A percentile compares a stretch with the other conserved stretches of the same genome.
These are phyloP conservation scores for Indri indri DNA, from an alignment of 2,113 vertebrate species.

Conservation along the genomic window DNA sequence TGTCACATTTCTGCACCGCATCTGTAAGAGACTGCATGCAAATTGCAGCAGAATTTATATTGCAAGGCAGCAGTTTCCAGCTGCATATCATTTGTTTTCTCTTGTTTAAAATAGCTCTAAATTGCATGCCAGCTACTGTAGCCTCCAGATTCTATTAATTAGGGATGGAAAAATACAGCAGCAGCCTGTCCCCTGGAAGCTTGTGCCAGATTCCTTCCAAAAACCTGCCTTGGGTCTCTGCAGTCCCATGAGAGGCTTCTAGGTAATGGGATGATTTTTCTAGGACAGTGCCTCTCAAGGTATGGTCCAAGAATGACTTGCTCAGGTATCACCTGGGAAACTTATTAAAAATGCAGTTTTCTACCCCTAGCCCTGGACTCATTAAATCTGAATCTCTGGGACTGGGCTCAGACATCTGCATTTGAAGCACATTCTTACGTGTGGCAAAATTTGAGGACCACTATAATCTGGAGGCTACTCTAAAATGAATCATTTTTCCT, in stretches of 20 bases:
- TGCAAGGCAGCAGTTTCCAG: slow-evolving; percentile 68
- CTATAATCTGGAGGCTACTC: not conserved
- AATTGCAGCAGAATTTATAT: slow-evolving; percentile 60
- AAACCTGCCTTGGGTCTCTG: not conserved
- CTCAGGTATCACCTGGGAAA: not conserved
- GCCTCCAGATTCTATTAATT: slow-evolving; percentile 66
- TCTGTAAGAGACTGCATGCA: slow-evolving; percentile 66
- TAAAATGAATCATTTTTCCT: slow-evolving; percentile 29
- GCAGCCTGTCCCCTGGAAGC: not conserved
- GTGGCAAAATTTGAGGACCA: not conserved
- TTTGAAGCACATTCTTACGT: not conserved
- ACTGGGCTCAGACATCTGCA: not conserved
- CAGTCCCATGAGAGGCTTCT: not conserved
- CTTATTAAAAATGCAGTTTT: slow-evolving; percentile 21
- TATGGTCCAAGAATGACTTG: not conserved
- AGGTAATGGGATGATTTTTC: not conserved
- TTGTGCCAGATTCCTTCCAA: not conserved
- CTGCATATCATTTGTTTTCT: slow-evolving; percentile 75
- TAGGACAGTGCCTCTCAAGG: not conserved
- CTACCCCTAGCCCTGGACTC: not conserved
- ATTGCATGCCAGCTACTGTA: slow-evolving; percentile 66
- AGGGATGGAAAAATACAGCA: slow-evolving; percentile 37
- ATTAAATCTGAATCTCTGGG: not conserved
- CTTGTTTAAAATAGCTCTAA: slow-evolving; percentile 72
- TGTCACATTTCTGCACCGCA: not conserved